Conservation (phyloP, 2,797 vertebrate genomes). For the Onychomys torridus region DNA sequence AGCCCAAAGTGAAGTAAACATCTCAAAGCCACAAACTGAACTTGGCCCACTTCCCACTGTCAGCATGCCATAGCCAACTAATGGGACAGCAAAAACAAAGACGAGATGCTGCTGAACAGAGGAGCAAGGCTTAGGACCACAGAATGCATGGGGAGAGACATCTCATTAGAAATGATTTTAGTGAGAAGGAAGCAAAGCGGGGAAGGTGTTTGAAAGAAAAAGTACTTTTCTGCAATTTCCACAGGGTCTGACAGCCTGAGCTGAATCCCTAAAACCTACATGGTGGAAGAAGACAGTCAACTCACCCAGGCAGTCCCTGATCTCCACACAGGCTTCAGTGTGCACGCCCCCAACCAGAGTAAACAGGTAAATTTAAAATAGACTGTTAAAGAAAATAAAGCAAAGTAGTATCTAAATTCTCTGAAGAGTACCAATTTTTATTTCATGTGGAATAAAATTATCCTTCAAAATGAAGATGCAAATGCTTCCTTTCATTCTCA, state of each 20-base stretch:
- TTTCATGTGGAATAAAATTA: background rate
- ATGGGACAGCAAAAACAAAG: background rate
- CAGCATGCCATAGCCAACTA: background rate
- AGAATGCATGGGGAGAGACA: too few species aligned
- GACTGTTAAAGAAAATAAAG: background rate
- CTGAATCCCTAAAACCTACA: background rate
- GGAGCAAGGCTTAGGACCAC: background rate
- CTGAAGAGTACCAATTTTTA: background rate
- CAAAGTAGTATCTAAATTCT: background rate
- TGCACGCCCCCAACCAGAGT: background rate
- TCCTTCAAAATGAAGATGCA: background rate
- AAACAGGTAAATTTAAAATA: background rate
- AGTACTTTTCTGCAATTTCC: background rate
- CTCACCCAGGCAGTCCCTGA: background rate
- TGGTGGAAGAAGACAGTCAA: background rate
- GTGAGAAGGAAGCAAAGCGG: background rate
- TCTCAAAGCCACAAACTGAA: background rate
- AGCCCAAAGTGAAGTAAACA: background rate
- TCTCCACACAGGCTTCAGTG: background rate
- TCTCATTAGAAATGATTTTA: background rate
- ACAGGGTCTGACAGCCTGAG: background rate
- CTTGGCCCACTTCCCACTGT: background rate
- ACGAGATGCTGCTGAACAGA: background rate
- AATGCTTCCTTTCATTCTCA: background rate
- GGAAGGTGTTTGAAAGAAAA: background rate